Conservation (phyloP, 1,140 invertebrate genomes). For the Ectropis grisescens region DNA sequence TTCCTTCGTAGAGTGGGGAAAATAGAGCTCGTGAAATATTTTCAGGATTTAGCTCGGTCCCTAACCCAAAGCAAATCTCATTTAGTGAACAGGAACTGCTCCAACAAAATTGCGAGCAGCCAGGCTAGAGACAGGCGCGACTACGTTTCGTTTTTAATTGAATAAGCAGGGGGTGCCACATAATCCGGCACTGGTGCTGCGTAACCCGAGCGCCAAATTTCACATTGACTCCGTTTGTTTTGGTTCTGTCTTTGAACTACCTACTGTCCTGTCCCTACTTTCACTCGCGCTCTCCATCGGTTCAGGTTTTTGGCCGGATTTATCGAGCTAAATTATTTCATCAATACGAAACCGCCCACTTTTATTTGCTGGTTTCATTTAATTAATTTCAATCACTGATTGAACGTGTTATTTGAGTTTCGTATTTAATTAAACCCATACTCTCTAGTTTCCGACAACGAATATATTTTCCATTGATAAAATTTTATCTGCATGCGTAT, state of each 20-base stretch:
- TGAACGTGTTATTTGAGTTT: constrained; percentile 22
- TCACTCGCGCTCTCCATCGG: constrained; percentile 6
- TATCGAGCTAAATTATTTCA: no score
- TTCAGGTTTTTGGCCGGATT: no score
- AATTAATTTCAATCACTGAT: constrained; percentile 17
- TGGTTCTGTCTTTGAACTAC: no score
- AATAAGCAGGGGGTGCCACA: constrained; percentile 30
- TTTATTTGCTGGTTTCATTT: no score
- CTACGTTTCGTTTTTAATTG: constrained; percentile 35
- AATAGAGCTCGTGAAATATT: no score
- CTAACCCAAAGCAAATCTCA: constrained; percentile 18
- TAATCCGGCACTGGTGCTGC: constrained; percentile 25
- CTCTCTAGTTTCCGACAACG: constrained; percentile 1
- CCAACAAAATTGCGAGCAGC: constrained; percentile 21
- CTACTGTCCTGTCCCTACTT: constrained; percentile 14
- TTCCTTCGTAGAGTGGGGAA: no score
- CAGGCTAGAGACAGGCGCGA: constrained; percentile 15
- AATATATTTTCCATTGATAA: constrained; percentile 45
- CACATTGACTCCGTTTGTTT: constrained; percentile 22
- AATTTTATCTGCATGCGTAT: constrained; percentile 48
- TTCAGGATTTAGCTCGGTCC: no score
- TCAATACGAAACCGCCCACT: no score
- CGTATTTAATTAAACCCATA: constrained; percentile 18
- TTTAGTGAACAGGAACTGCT: constrained; percentile 20
- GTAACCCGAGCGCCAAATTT: constrained; percentile 19